A percentile compares a stretch with the other conserved stretches of the same genome.
These are phyloP conservation scores for Arenaria interpres DNA, from an alignment of 2,113 vertebrate genomes.

Conservation along the genomic window DNA sequence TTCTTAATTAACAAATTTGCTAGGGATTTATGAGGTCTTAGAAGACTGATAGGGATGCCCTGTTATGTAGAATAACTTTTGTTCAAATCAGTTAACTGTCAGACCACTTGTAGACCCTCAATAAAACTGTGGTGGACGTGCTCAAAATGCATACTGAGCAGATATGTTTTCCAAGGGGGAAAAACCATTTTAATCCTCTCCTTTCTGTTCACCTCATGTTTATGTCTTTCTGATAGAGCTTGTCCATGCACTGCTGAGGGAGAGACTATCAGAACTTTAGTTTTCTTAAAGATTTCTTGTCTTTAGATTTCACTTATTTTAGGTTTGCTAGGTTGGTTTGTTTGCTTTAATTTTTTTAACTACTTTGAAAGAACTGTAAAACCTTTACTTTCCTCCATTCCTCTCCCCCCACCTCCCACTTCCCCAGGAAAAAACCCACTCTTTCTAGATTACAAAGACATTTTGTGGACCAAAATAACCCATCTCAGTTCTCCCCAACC, in stretches of 20 bases:
- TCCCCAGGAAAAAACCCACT: background rate
- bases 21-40: background rate
- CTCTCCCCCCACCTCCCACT: background rate
- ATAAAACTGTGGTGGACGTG: background rate
- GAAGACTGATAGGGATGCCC: background rate
- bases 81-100: background rate
- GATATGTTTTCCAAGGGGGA: background rate
- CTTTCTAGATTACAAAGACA: background rate
- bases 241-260: background rate
- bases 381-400: background rate
- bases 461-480: background rate
- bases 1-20: background rate
- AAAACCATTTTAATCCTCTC: background rate
- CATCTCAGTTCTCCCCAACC: background rate
- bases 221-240: background rate
- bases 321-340: background rate
- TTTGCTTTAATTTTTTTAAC: background rate
- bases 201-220: background rate
- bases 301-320: background rate
- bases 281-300: background rate
- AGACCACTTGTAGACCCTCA: background rate
- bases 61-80: background rate
- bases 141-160: background rate
- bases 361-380: background rate
- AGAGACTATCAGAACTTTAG: background rate